These are phyloP conservation scores for Barnardius zonarius DNA, from an alignment of 2,113 vertebrate species.

Conservation along the genomic window DNA sequence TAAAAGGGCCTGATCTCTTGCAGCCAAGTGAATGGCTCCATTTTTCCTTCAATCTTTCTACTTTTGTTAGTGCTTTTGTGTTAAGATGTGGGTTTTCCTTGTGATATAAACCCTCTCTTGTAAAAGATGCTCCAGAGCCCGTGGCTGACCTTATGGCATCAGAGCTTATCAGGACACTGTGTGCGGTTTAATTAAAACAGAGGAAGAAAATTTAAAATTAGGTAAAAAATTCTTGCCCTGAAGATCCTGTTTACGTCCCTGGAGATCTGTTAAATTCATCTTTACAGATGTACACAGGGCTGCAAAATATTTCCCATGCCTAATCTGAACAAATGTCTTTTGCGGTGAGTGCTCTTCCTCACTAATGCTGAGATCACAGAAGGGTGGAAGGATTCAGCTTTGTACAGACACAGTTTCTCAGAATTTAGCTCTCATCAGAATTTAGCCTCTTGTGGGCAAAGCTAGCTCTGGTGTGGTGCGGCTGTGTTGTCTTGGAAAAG, in stretches of 20 bases:
- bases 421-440: background rate
- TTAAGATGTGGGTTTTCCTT: background rate
- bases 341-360: background rate
- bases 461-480: background rate
- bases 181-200: background rate
- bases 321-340: background rate
- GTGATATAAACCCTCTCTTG: background rate
- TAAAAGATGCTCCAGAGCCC: background rate
- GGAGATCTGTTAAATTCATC: background rate
- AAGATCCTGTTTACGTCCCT: background rate
- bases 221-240: background rate
- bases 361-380: background rate
- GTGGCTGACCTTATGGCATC: background rate
- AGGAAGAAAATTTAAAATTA: background rate
- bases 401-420: fast-evolving
- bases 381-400: background rate
- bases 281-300: background rate
- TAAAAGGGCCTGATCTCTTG: background rate
- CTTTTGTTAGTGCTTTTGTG: background rate
- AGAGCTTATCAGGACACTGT: background rate
- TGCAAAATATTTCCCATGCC: background rate
- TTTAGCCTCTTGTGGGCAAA: background rate
- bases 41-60: background rate
- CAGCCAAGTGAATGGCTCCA: background rate
- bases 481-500: background rate